phyloP scores from a whole-genome alignment of 2,888 invertebrate genomes.

The Catocala fraxini region DNA sequence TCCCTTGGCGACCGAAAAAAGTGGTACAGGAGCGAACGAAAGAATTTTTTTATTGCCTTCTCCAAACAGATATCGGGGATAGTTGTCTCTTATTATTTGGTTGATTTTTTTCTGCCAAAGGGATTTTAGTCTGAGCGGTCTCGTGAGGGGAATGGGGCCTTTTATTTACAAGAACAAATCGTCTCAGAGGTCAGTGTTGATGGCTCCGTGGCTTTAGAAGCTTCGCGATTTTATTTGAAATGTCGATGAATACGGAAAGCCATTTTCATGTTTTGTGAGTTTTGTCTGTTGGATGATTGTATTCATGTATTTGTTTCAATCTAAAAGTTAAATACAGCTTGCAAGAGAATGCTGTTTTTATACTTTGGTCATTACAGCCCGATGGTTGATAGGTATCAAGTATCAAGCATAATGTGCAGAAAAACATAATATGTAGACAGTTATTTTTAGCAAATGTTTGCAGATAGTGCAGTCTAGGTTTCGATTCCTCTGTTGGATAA shows the following conservation, averaged over 20 bases:
- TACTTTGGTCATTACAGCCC: no score
- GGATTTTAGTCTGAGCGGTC: conserved; percentile 30
- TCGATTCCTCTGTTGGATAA: no score
- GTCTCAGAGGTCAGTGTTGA: conserved; percentile 30
- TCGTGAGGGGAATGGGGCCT: conserved; percentile 26
- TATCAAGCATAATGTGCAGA: no score
- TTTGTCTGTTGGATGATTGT: not conserved
- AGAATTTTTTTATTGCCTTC: conserved; percentile 45
- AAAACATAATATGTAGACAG: no score
- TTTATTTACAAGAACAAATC: conserved; percentile 42
- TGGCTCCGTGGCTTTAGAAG: conserved; percentile 15
- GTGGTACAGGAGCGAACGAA: conserved; percentile 7
- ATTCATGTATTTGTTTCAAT: no score
- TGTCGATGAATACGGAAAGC: no score
- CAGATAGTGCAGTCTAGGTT: no score
- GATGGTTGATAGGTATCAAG: no score
- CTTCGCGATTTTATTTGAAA: conserved; percentile 18
- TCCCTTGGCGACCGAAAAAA: conserved; percentile 16
- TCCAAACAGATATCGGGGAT: conserved; percentile 35
- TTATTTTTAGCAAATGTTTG: no score
- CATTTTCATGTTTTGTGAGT: not conserved
- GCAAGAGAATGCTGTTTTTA: no score
- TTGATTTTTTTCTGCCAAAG: conserved; percentile 39
- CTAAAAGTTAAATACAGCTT: no score
- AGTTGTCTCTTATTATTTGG: conserved; percentile 26